phyloP scores from a whole-genome alignment of 2,797 vertebrate genomes.

The Falco novaeseelandiae region DNA sequence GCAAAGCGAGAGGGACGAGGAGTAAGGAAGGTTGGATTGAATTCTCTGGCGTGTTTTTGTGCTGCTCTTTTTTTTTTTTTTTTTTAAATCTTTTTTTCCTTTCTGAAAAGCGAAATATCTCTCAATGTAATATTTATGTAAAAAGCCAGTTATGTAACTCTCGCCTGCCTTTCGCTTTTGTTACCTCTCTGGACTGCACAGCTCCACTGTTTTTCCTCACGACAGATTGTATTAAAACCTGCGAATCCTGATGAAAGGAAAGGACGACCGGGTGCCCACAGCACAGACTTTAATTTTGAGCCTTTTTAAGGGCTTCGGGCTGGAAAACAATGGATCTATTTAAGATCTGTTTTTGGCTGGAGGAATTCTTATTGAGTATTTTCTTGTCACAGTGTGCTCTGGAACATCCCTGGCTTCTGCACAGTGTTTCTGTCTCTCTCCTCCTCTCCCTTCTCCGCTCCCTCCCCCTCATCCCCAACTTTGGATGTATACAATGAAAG shows the following conservation, averaged over 20 bases:
- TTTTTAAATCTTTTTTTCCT: not conserved
- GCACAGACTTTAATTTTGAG: slow-evolving; percentile 60
- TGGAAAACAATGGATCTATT: slow-evolving; percentile 63
- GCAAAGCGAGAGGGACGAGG: slow-evolving; percentile 22
- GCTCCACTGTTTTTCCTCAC: slow-evolving; percentile 60
- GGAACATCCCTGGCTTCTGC: slow-evolving; percentile 55
- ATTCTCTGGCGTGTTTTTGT: not conserved
- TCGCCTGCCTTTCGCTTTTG: slow-evolving; percentile 63
- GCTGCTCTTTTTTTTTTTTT: not conserved
- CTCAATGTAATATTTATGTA: slow-evolving; percentile 71
- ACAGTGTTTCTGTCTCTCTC: not conserved
- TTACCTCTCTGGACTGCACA: slow-evolving; percentile 57
- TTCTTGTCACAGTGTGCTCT: slow-evolving; percentile 50
- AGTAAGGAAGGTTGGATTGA: slow-evolving; percentile 30
- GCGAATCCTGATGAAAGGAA: slow-evolving; percentile 67
- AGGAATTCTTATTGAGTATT: slow-evolving; percentile 65
- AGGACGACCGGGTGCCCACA: slow-evolving; percentile 45
- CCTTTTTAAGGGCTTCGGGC: slow-evolving; percentile 51
- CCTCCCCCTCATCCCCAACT: not conserved
- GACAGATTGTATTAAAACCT: slow-evolving; percentile 66
- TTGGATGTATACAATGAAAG: slow-evolving; percentile 19
- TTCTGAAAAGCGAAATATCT: slow-evolving; percentile 55
- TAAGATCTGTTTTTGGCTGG: slow-evolving; percentile 60
- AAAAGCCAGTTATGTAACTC: slow-evolving; percentile 69
- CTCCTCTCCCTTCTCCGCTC: not conserved